Conservation (phyloP, 53 echinoderm and acorn worm genomes). For the Crossaster papposus region DNA sequence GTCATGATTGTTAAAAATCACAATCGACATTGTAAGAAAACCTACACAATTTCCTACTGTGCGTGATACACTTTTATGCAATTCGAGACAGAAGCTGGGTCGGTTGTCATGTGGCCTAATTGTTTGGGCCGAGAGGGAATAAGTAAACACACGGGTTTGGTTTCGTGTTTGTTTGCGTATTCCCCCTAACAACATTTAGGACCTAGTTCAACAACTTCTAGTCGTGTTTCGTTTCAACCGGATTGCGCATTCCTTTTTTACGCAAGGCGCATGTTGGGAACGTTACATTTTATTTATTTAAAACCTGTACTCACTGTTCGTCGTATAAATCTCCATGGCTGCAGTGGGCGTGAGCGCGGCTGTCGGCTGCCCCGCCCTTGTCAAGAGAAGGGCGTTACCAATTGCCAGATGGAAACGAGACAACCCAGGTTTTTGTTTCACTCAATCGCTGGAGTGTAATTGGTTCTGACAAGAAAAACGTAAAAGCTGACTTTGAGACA, state of each 20-base stretch:
- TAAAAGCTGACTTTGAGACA: no score
- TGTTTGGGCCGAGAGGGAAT: constrained; percentile 36
- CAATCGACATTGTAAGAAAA: not conserved
- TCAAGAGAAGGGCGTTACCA: not conserved
- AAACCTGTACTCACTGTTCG: constrained; percentile 9
- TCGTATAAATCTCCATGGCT: constrained; percentile 37
- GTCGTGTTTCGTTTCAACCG: not conserved
- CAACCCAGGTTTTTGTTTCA: not conserved
- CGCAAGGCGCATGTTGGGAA: not conserved
- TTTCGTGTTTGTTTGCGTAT: not conserved
- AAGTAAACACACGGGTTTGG: constrained; percentile 38
- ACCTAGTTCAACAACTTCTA: not conserved
- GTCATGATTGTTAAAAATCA: not conserved
- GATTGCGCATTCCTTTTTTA: not conserved
- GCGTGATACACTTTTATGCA: constrained; percentile 13
- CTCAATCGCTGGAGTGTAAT: not conserved
- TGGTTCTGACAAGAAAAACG: no score
- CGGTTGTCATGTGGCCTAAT: not conserved
- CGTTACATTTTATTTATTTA: not conserved
- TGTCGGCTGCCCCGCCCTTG: not conserved
- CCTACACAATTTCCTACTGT: not conserved
- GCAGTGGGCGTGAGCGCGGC: not conserved
- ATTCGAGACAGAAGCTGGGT: not conserved
- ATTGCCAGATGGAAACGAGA: not conserved
- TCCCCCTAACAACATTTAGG: not conserved